These are phyloP conservation scores for Calameuta filiformis DNA, from an alignment of 2,888 invertebrate genomes.

Conservation along the genomic window DNA sequence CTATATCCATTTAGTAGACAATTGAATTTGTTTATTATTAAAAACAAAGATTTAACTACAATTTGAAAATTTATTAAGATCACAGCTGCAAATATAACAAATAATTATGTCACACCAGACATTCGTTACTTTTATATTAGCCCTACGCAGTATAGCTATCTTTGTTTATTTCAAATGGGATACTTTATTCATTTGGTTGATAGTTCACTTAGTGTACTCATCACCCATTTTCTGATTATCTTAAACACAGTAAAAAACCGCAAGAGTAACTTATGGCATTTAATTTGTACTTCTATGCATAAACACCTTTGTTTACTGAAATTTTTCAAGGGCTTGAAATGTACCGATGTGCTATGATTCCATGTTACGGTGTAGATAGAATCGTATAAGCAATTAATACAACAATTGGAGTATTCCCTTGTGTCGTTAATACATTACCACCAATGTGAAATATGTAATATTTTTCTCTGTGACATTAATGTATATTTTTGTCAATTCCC, in stretches of 20 bases:
- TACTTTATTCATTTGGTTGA: too few relatives aligned
- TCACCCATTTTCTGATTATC: neutral
- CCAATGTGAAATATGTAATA: neutral
- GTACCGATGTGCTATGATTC: too few relatives aligned
- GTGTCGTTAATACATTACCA: neutral
- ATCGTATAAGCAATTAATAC: neutral
- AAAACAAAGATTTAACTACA: neutral
- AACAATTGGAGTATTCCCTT: neutral
- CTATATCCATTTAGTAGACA: neutral
- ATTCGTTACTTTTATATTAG: neutral
- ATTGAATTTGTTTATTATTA: neutral
- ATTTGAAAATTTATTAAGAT: neutral
- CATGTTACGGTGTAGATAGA: neutral
- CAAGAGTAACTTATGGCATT: neutral
- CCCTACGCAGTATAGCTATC: too few relatives aligned
- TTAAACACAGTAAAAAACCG: neutral
- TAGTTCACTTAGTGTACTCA: neutral
- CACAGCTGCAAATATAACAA: neutral
- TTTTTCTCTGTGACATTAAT: neutral
- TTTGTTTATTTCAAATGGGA: too few relatives aligned
- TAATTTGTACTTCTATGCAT: neutral
- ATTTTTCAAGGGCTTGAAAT: neutral
- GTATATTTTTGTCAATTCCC: slow-evolving; percentile 4
- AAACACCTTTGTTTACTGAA: neutral
- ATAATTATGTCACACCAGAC: neutral